Evolutionary conservation across 2,888 invertebrate genomes (phyloP), one percentile per base, ranked within the genome.

Genomic region (Lordiphosa fenestrarum): DNA sequence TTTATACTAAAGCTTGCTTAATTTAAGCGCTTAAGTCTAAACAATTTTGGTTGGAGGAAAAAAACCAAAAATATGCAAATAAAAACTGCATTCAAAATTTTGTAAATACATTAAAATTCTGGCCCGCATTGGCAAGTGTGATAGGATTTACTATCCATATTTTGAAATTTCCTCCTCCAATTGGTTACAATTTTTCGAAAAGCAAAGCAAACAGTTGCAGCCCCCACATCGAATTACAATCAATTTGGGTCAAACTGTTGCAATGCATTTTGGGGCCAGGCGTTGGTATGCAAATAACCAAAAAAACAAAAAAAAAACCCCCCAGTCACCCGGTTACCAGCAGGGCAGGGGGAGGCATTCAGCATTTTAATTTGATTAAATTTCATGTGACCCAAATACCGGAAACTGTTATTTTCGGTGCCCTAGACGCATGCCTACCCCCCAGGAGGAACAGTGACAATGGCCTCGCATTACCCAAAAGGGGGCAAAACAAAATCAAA

Each of bases 331-430:
- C 49, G 25, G 36, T 12, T 9, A 25, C 7, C 3, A 12, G 19
- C 25, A 5, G 40, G 6, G 48, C 39, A 40, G 39, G 12, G 48
- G 46, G 12, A 37, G n/a, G 44, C 33, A 9, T 44, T 44, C 15
- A 44, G 82, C 83, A 82, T 86, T 84, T 86, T 86, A 86, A 86
- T 84, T 84, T 86, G 86, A 84, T 84, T 84, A 84, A 84, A 84
- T 84, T 86, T 77, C 80, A 84, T 86, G 80, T 84, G 84, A 84
- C 84, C 84, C 75, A 80, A 86, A 86, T 86, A 83, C 80, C 75
- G 80, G 77, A 74, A 84, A 78, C 75, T 71, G 81, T 81, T 81
- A 82, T 82, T 81, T 83, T 82, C 63, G 72, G 81, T 74, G 72
- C 75, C 84, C 77, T 67, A 80, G 75, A 76, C 76, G 66, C 66